Percentiles rank a stretch among this genome's conserved stretches.
Evolutionary conservation across 2,888 invertebrate genomes (phyloP).

Genomic region (Invenusta paracnida): DNA sequence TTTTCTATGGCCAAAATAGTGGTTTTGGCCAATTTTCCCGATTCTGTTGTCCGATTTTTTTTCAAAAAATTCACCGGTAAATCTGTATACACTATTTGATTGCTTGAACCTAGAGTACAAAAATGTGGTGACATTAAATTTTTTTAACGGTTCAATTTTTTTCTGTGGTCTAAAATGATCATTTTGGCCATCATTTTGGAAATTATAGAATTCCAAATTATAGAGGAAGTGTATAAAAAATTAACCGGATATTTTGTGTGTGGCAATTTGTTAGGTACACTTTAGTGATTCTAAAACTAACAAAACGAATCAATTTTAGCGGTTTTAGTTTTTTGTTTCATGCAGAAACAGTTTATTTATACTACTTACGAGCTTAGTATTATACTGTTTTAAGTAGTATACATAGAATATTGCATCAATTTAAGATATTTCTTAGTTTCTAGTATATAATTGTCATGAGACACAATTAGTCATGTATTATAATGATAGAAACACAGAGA

Average conservation of each 20-base stretch:
- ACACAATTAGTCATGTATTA: slow-evolving; percentile 26
- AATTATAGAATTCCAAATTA: not conserved
- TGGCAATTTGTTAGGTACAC: slow-evolving; percentile 29
- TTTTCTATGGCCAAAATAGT: slow-evolving; percentile 29
- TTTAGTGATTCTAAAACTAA: slow-evolving; percentile 23
- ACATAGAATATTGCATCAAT: slow-evolving; percentile 25
- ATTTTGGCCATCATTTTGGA: slow-evolving; percentile 7
- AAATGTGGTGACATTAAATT: slow-evolving; percentile 20
- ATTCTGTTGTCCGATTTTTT: not conserved
- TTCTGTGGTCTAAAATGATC: slow-evolving; percentile 29
- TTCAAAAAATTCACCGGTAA: not conserved
- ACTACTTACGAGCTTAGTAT: slow-evolving; percentile 22
- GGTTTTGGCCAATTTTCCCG: slow-evolving; percentile 20
- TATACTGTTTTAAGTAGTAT: slow-evolving; percentile 29
- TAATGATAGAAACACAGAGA: slow-evolving; percentile 21
- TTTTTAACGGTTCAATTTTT: slow-evolving; percentile 20
- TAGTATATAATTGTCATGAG: slow-evolving; percentile 29
- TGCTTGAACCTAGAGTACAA: slow-evolving; percentile 13
- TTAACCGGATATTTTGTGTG: slow-evolving; percentile 11
- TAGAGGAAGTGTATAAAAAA: slow-evolving; percentile 18
- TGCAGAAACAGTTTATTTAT: slow-evolving; percentile 18
- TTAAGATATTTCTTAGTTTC: slow-evolving; percentile 27
- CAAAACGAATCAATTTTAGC: slow-evolving; percentile 26
- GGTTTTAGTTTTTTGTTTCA: slow-evolving; percentile 13
- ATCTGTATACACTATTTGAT: slow-evolving; percentile 24